A percentile compares a stretch with the other conserved stretches of the same genome.
phyloP scores from a whole-genome alignment of 2,888 invertebrate species.

The Clistopyga incitator region DNA sequence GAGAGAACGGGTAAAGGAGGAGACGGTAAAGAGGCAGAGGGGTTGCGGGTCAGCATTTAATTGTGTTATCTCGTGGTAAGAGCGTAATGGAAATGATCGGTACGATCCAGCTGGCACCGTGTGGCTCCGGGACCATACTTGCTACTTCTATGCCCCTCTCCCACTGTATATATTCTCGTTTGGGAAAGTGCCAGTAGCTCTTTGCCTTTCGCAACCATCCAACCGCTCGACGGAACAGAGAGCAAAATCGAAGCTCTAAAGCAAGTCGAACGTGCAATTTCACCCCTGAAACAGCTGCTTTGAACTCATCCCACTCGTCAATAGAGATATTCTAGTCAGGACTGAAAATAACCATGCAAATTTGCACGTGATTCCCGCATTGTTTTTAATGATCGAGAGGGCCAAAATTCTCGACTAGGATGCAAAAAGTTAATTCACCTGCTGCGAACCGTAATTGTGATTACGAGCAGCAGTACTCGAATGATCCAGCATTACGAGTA shows the following conservation, averaged over 20 bases:
- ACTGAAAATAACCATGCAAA: constrained; percentile 31
- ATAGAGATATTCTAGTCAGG: constrained; percentile 42
- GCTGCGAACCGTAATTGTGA: constrained; percentile 69
- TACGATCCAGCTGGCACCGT: constrained; percentile 55
- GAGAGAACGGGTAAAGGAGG: constrained; percentile 34
- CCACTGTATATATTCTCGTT: constrained; percentile 47
- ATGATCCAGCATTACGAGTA: constrained; percentile 49
- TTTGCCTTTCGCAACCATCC: constrained; percentile 24
- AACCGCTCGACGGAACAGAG: constrained; percentile 35
- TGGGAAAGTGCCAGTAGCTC: constrained; percentile 60
- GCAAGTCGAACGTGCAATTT: constrained; percentile 30
- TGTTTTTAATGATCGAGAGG: constrained; percentile 47
- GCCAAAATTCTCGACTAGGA: constrained; percentile 18
- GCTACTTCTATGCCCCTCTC: constrained; percentile 14
- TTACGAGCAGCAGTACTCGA: constrained; percentile 68
- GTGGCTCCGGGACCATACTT: constrained; percentile 22
- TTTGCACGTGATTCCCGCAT: constrained; percentile 52
- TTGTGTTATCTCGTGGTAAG: constrained; percentile 77
- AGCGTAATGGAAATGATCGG: constrained; percentile 74
- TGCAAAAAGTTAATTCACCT: constrained; percentile 20
- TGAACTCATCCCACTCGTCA: constrained; percentile 1
- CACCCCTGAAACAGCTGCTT: constrained; percentile 8
- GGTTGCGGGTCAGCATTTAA: constrained; percentile 74
- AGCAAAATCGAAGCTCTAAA: constrained; percentile 57
- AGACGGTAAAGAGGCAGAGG: constrained; percentile 30